Conservation (phyloP, 2,888 invertebrate species). For the Germaria angustata region DNA sequence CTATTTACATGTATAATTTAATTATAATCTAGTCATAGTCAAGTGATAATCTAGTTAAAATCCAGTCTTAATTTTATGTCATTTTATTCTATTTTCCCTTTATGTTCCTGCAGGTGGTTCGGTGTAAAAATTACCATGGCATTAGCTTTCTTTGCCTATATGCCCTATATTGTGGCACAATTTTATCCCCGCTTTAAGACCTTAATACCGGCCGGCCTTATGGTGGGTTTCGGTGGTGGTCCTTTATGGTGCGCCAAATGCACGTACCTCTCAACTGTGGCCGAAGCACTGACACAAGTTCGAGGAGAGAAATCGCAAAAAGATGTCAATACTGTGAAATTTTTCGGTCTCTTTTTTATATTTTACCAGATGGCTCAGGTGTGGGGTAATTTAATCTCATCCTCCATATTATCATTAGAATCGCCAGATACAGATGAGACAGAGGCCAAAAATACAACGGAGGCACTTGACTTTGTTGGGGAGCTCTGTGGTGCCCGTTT, state of each 20-base stretch:
- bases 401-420: conserved; percentile 81
- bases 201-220: conserved; percentile 85
- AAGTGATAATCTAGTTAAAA: neutral
- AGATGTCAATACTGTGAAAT: conserved; percentile 91
- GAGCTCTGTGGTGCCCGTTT: conserved; percentile 88
- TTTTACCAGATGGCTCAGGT: conserved; percentile 98
- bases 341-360: conserved; percentile 98
- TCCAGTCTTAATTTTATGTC: too few species aligned
- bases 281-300: conserved; percentile 87
- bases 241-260: conserved; percentile 98
- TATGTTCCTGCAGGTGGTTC: conserved; percentile 84
- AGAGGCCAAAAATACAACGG: conserved; percentile 62
- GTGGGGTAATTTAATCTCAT: conserved; percentile 95
- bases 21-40: neutral
- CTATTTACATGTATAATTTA: too few species aligned
- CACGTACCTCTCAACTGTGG: conserved; percentile 92
- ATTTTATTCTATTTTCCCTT: too few species aligned
- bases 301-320: conserved; percentile 83
- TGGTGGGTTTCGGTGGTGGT: conserved; percentile 87
- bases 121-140: conserved; percentile 95
- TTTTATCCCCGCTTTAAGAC: conserved; percentile 93
- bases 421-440: conserved; percentile 9
- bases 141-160: conserved; percentile 91
- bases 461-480: conserved; percentile 78
- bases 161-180: conserved; percentile 94